Base-by-base conservation (phyloP, 2,113 vertebrate species). In the Jaculus jaculus region DNA sequence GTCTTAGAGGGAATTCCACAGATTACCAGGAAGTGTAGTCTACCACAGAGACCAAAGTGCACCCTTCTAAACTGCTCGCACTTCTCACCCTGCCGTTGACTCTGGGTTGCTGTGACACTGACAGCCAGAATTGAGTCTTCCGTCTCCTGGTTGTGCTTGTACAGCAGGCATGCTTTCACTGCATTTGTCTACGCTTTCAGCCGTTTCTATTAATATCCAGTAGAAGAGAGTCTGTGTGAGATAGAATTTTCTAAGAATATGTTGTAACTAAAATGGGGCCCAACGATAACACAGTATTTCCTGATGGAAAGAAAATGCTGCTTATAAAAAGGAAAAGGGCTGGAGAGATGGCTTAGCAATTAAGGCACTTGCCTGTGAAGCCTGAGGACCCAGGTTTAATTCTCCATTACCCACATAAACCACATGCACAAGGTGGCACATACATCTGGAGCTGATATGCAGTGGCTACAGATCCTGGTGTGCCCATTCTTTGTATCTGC, bases 211-310 rank as follows among this genome's bases (percentile, higher is more conserved):
- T 39, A 54, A 28, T 84, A 37, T 74, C 47, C 87, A 91, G 10
- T 81, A 72, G 17, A 92, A 71, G 32, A 87, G 69, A 61, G 75
- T 91, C 71, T 95, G 30, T 82, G 42, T 93, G 34, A 75, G 63
- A 7, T n/a, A 75, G 78, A 61, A 72, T 75, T 93, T 93, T 88
- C 82, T 77, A 88, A 88, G 79, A 92, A 54, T 73, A 68, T 75
- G 23, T 81, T 42, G 1, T 79, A 32, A 82, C 82, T 95, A 73
- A 94, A 87, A 75, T 39, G 24, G 51, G 68, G 2, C 68, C 37
- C 78, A 87, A 42, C 16, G 72, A 71, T 86, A 79, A 54, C 3
- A 39, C 54, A 54, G 54, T 54, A 54, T 17, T 39, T 30, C 84
- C 1, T 54, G 58, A 90, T 47, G 21, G 66, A 39, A 86, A 85